Evolutionary conservation across 2,797 vertebrate genomes (phyloP), one percentile per base, ranked within the genome.

Genomic region (Lithobates sylvaticus): DNA sequence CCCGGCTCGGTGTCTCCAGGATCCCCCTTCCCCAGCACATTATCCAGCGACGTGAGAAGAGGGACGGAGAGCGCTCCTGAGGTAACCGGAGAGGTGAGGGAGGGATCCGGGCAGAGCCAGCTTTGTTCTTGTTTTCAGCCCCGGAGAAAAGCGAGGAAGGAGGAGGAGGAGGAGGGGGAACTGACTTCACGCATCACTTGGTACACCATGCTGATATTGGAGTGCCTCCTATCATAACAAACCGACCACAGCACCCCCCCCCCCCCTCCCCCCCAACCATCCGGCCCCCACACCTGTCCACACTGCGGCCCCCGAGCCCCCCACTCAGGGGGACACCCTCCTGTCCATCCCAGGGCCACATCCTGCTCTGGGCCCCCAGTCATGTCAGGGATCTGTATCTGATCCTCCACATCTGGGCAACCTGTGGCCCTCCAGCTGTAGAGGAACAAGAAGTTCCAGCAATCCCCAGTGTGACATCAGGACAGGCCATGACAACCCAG

Each of bases 181-280:
- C 90, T 90, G 94, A 95, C 94, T 93, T 95, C 94, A 94, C 93
- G 95, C 95, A 95, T 95, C 95, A 94, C 94, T 95, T 93, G 94
- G 92, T 94, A 91, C 91, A 92, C 90, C 90, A 91, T 89, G 91
- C 93, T 91, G 91, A 92, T 91, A 90, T 88, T 89, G 92, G 93
- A 93, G 93, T 90, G 91, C 89, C 92, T 92, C 88, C 93, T 90
- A 88, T 91, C 93, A 92, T 89, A 91, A 91, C 93, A 93, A 90
- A 93, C 92, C 93, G 90, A 89, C 91, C 82, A 72, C 1, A 29
- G 64, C 26, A 26, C 80, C 74, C 78, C 90, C 90, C 90, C 89
- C 61, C 77, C 83, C 6, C 36, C 34, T 73, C 83, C 32, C 2
- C 32, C 87, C 47, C 84, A 10, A 58, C 6, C 7, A 67, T 27